Percentiles rank a stretch among this genome's conserved stretches.
Conservation (phyloP, 37 sponge, comb jelly and placozoan species). For the Lycopodina hypogea region DNA sequence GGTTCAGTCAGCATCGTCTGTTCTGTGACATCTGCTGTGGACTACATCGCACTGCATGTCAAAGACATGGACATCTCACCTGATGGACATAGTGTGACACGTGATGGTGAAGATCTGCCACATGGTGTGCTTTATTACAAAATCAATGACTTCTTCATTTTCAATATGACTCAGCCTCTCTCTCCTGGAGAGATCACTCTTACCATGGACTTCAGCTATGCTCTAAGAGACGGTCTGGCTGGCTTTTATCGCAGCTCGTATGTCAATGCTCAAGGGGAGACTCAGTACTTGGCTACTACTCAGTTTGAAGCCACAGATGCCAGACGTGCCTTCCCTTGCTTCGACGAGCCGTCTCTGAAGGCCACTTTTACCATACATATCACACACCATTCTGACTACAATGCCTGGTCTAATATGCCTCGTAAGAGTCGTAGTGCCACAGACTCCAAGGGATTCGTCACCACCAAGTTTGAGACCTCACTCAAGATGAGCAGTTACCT, state of each 20-base stretch:
- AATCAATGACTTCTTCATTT: constrained; percentile 59
- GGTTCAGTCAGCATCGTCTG: constrained; percentile 49
- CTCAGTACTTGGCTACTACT: constrained; percentile 73
- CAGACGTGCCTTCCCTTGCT: constrained; percentile 95
- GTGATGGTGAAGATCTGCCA: constrained; percentile 1
- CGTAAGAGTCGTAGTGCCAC: not conserved
- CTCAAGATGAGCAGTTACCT: constrained; percentile 93
- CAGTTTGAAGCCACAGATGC: constrained; percentile 97
- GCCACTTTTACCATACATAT: constrained; percentile 85
- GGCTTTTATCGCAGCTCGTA: constrained; percentile 89
- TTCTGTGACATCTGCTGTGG: constrained; percentile 13
- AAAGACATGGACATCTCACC: constrained; percentile 55
- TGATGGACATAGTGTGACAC: not conserved
- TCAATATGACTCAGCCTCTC: constrained; percentile 21
- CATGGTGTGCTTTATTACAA: not conserved
- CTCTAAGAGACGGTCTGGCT: constrained; percentile 47
- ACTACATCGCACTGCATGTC: constrained; percentile 60
- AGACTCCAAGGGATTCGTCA: constrained; percentile 3
- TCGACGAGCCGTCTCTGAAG: constrained; percentile 94
- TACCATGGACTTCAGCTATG: constrained; percentile 58
- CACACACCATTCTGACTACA: constrained; percentile 41
- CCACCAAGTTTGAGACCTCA: constrained; percentile 70
- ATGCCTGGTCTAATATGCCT: constrained; percentile 85
- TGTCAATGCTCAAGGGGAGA: constrained; percentile 20
- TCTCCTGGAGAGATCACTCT: not conserved